phyloP scores from a whole-genome alignment of 2,888 invertebrate genomes.

The Coenonympha arcania region DNA sequence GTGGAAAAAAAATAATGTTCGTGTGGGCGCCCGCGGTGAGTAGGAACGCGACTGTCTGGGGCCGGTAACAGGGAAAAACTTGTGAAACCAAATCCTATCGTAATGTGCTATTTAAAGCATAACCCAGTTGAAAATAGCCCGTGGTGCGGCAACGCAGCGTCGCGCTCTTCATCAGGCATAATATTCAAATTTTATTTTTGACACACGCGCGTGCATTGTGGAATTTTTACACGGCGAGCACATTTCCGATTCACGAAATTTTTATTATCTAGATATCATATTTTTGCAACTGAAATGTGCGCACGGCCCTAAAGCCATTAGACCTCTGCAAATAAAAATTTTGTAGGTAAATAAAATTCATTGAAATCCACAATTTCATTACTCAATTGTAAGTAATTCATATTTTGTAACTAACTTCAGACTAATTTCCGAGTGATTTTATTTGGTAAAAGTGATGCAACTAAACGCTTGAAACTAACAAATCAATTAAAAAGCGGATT shows the following conservation, averaged over 20 bases:
- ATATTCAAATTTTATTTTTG: conserved; percentile 70
- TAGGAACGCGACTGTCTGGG: conserved; percentile 50
- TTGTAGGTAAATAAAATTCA: neutral
- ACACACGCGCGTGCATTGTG: conserved; percentile 57
- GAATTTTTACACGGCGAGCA: conserved; percentile 38
- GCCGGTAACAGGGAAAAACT: conserved; percentile 70
- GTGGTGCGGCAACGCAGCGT: conserved; percentile 68
- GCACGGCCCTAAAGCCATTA: neutral
- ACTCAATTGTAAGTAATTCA: too few relatives aligned
- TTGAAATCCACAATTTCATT: too few relatives aligned
- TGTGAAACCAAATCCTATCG: conserved; percentile 74
- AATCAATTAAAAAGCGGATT: neutral
- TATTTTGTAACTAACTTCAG: too few relatives aligned
- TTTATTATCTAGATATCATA: neutral
- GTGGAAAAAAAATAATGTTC: conserved; percentile 56
- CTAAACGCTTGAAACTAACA: neutral
- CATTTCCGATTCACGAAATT: neutral
- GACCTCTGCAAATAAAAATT: neutral
- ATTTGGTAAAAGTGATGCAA: neutral
- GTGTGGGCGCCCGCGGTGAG: conserved; percentile 59
- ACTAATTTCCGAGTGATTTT: neutral
- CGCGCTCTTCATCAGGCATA: conserved; percentile 67
- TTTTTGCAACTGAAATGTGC: neutral
- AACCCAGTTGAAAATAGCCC: conserved; percentile 71
- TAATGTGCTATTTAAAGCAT: conserved; percentile 74